Conservation (phyloP, 2,888 invertebrate genomes). For the Drosophila multiciliata region DNA sequence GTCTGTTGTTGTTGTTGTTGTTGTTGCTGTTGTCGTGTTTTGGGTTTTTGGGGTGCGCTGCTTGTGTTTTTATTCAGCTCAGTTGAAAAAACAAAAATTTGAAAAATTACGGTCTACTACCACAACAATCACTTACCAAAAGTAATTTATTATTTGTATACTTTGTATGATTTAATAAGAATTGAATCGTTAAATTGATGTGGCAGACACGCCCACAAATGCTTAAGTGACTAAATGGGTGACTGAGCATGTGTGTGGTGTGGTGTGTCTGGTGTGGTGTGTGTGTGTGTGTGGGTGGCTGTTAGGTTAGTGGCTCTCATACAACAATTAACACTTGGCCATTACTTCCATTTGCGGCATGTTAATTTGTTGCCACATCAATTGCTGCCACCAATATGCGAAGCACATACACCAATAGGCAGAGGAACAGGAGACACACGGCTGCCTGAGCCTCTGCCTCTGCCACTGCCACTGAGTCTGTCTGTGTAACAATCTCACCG, state of each 20-base stretch:
- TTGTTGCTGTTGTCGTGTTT: slow-evolving; percentile 4
- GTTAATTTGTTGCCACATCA: slow-evolving; percentile 84
- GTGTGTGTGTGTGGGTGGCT: slow-evolving; percentile 18
- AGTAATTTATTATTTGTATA: slow-evolving; percentile 60
- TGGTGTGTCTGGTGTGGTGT: slow-evolving; percentile 8
- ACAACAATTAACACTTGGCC: slow-evolving; percentile 80
- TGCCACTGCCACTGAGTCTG: neutral
- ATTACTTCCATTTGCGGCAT: slow-evolving; percentile 83
- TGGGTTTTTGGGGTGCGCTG: slow-evolving; percentile 3
- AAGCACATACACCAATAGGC: slow-evolving; percentile 54
- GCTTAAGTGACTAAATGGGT: slow-evolving; percentile 15
- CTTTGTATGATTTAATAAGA: slow-evolving; percentile 6
- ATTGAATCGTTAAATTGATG: slow-evolving; percentile 58
- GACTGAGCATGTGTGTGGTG: slow-evolving; percentile 16
- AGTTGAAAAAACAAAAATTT: slow-evolving; percentile 31
- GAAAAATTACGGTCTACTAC: slow-evolving; percentile 23
- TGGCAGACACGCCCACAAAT: slow-evolving; percentile 30
- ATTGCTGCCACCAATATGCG: slow-evolving; percentile 77
- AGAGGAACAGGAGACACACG: slow-evolving; percentile 13
- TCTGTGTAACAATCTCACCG: slow-evolving; percentile 74
- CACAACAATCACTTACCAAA: slow-evolving; percentile 41
- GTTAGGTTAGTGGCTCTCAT: slow-evolving; percentile 46
- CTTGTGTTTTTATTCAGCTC: slow-evolving; percentile 24
- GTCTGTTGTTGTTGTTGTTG: slow-evolving; percentile 26
- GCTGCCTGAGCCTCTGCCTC: slow-evolving; percentile 11